phyloP scores from a whole-genome alignment of 30 jellyfish, hydroid and myxozoan genomes.

The Nemopilema nomurai region DNA sequence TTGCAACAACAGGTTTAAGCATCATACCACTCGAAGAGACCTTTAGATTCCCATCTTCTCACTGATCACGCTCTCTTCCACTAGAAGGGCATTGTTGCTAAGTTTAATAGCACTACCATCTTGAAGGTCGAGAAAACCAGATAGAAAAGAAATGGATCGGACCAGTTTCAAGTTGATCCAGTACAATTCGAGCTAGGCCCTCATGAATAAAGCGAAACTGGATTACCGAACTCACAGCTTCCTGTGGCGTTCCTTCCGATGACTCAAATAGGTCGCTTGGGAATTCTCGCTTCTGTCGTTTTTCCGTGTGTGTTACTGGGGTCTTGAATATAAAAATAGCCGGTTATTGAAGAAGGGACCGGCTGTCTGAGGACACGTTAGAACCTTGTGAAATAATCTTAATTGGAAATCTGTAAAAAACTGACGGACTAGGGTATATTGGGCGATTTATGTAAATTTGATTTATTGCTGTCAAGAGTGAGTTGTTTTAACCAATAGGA shows the following conservation, averaged over 20 bases:
- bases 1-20: background rate
- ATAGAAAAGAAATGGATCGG: too few species aligned
- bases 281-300: slow-evolving; percentile 36
- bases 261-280: slow-evolving; percentile 17
- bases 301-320: background rate
- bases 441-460: background rate
- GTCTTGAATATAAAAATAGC: slow-evolving; percentile 1
- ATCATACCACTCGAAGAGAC: background rate
- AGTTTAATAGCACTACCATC: too few species aligned
- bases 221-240: slow-evolving; percentile 11
- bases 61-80: too few species aligned
- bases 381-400: background rate
- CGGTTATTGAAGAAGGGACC: background rate
- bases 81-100: too few species aligned
- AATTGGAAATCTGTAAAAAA: background rate
- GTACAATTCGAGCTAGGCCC: background rate
- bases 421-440: background rate
- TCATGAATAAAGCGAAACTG: background rate
- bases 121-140: too few species aligned
- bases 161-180: background rate
- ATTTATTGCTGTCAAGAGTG: background rate
- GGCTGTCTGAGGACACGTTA: background rate
- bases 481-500: background rate
- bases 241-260: slow-evolving; percentile 26
- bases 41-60: background rate